Evolutionary conservation across 2,888 invertebrate genomes (phyloP).

Genomic region (Rutpela maculata): DNA sequence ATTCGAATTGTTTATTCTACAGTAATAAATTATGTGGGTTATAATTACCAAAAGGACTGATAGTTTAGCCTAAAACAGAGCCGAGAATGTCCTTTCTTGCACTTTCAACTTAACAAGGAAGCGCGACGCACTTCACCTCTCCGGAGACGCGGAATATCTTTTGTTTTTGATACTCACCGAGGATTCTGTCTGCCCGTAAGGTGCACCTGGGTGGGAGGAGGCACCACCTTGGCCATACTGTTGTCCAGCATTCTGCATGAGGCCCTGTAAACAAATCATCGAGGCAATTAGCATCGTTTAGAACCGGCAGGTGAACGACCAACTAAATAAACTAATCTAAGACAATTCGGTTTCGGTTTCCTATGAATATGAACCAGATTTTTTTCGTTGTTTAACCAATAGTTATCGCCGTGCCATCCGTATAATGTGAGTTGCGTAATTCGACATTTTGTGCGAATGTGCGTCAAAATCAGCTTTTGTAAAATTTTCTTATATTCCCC

Average conservation of each 20-base stretch:
- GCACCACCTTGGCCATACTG: slow-evolving; percentile 68
- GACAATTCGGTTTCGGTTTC: slow-evolving; percentile 1
- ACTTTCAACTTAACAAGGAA: neutral
- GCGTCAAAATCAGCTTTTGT: no score
- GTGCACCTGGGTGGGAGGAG: slow-evolving; percentile 67
- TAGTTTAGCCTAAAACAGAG: neutral
- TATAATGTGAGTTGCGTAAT: no score
- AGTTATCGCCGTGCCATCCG: neutral
- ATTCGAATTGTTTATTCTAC: no score
- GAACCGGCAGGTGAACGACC: slow-evolving; percentile 13
- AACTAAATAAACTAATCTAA: slow-evolving; percentile 12
- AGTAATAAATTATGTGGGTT: neutral
- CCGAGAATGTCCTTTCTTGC: neutral
- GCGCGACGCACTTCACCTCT: neutral
- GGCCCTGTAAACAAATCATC: slow-evolving; percentile 62
- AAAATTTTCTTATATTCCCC: no score
- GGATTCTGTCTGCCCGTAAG: slow-evolving; percentile 61
- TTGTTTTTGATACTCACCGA: slow-evolving; percentile 58
- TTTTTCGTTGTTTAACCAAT: neutral
- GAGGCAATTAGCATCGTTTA: neutral
- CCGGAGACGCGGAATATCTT: neutral
- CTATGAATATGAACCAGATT: neutral
- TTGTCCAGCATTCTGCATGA: slow-evolving; percentile 69
- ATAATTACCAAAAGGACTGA: neutral
- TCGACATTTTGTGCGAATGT: no score